A percentile compares a stretch with the other conserved stretches of the same genome.
Conservation (phyloP, 1,140 invertebrate genomes). For the Nasonia longicornis region DNA sequence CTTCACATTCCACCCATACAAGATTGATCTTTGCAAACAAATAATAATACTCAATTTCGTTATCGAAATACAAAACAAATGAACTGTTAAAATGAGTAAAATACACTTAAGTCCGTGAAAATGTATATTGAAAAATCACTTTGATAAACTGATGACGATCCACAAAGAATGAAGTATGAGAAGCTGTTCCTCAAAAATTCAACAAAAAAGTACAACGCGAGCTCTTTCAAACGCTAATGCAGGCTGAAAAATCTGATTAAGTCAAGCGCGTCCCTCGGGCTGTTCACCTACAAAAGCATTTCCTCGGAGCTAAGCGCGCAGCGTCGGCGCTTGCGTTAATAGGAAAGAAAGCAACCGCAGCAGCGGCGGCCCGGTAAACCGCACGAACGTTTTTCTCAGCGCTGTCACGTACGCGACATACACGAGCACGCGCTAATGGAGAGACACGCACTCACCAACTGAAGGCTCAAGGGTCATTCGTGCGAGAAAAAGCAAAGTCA, state of each 20-base stretch:
- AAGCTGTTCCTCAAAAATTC: neutral
- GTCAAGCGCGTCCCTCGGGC: neutral
- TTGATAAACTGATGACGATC: no score
- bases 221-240: slow-evolving; percentile 20
- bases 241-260: slow-evolving; percentile 12
- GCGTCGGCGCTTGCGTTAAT: neutral
- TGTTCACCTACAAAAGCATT: slow-evolving; percentile 24
- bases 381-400: neutral
- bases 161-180: neutral
- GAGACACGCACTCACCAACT: neutral
- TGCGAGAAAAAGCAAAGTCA: slow-evolving; percentile 13
- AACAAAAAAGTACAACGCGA: neutral
- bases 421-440: slow-evolving; percentile 11
- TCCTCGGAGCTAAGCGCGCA: neutral
- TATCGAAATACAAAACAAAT: no score
- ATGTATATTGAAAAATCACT: no score
- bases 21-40: no score
- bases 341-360: slow-evolving; percentile 26
- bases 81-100: no score
- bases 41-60: no score
- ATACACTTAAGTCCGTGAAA: no score
- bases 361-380: neutral
- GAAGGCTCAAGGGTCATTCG: slow-evolving; percentile 17
- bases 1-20: no score
- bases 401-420: neutral